phyloP scores from a whole-genome alignment of 2,888 invertebrate genomes.

The Leptinotarsa juncta region DNA sequence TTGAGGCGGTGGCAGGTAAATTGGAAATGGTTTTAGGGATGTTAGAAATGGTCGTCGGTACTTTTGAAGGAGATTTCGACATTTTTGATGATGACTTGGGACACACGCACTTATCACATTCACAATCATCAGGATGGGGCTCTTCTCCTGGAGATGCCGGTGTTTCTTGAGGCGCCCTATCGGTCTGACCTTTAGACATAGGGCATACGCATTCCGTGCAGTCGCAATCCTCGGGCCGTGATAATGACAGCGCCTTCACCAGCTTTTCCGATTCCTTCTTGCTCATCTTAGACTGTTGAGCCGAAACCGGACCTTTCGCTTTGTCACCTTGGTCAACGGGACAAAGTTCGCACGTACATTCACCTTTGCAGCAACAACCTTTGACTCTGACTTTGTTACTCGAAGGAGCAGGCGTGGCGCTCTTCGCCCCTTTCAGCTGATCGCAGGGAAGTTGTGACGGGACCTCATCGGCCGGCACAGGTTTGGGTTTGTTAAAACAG shows the following conservation, averaged over 20 bases:
- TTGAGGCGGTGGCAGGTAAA: no score
- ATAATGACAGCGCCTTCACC: not conserved
- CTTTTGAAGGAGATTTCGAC: no score
- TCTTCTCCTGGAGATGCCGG: not conserved
- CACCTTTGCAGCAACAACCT: conserved; percentile 36
- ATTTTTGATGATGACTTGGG: no score
- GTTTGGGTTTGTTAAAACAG: conserved; percentile 30
- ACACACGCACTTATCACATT: no score
- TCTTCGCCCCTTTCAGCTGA: not conserved
- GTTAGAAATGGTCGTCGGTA: no score
- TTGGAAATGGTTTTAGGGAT: no score
- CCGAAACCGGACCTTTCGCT: not conserved
- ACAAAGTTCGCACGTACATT: conserved; percentile 41
- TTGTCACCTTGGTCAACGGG: conserved; percentile 19
- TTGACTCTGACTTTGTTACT: not conserved
- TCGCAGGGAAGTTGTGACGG: not conserved
- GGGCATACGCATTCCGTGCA: conserved; percentile 31
- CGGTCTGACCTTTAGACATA: not conserved
- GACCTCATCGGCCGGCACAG: not conserved
- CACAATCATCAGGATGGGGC: not conserved
- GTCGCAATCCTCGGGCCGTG: conserved; percentile 32
- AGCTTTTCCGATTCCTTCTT: conserved; percentile 12
- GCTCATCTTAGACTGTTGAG: conserved; percentile 5
- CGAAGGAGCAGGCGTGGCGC: not conserved
- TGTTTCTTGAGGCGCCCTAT: not conserved